phyloP scores from a whole-genome alignment of 2,113 vertebrate genomes.

The Euleptes europaea region DNA sequence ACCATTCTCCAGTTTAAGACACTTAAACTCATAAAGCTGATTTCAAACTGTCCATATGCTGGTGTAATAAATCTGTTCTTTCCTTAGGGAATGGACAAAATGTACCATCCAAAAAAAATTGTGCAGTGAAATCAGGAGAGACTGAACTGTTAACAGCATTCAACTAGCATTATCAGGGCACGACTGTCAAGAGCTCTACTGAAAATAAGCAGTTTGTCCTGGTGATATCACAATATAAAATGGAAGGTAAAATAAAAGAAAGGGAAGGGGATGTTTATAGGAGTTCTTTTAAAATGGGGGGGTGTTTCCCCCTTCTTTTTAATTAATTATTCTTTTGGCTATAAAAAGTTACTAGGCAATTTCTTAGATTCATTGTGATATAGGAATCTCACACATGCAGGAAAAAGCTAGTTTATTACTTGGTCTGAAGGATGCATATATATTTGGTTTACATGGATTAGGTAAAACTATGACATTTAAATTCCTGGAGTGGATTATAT shows the following conservation, averaged over 20 bases:
- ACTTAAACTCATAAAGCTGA: background rate
- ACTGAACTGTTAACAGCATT: background rate
- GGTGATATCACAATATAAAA: background rate
- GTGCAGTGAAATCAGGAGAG: background rate
- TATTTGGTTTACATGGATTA: background rate
- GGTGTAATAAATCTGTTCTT: background rate
- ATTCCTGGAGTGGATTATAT: too few species aligned
- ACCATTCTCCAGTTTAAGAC: background rate
- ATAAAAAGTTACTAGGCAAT: background rate
- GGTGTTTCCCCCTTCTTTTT: background rate
- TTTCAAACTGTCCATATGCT: background rate
- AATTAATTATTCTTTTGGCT: background rate
- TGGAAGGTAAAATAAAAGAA: background rate
- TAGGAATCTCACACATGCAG: rapidly evolving
- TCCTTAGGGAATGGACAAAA: background rate
- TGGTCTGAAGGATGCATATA: background rate
- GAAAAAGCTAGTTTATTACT: rapidly evolving
- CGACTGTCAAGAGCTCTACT: background rate
- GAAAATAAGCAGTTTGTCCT: background rate
- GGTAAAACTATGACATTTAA: background rate
- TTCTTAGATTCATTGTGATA: rapidly evolving
- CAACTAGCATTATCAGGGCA: background rate
- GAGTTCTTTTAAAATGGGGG: too few species aligned
- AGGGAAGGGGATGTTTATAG: background rate
- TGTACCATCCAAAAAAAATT: rapidly evolving